Base-by-base conservation (phyloP, 2,113 vertebrate species). In the Myiozetetes cayanensis region DNA sequence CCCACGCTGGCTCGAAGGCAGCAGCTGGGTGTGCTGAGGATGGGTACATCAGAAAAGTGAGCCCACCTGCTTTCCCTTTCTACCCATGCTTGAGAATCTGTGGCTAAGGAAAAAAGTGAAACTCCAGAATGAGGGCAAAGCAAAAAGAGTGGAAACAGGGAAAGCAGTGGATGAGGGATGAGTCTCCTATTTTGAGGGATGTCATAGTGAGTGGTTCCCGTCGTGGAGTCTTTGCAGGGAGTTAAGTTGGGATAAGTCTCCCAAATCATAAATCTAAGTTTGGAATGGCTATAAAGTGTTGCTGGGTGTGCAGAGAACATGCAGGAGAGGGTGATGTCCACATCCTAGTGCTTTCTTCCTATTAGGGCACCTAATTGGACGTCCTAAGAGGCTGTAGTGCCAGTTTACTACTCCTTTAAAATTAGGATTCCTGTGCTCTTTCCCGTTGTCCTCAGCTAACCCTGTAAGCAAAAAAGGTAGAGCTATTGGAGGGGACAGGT, bases 371-470 rank as follows among this genome's bases (percentile, higher is more conserved):
- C 33, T 47, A 55, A 70, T 6, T 1, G 1, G 15, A 71, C 3
- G 6, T 52, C 10, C 1, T 24, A 82, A 68, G 18, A 73, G 6
- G 15, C n/a, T 55, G 23, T 79, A 50, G 15, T 70, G 33, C 30
- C 68, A 70, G 24, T 80, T 67, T 27, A 41, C 37, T 67, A 6
- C 33, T 71, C 30, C 55, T 88, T 79, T 83, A 53, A n/a, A 87
- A 86, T 43, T 31, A 62, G 49, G 21, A 68, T 77, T 92, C 30
- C 10, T 67, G 8, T 53, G 58, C 77, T 71, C n/a, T 80, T 94
- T 92, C 50, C 35, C 24, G 4, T 35, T 90, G 90, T 92, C 93
- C 91, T 94, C 52, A 94, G 81, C 27, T 73, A 80, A 89, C 84
- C 89, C 18, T 74, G 19, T 28, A 67, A 52, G 37, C 27, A 77